Evolutionary conservation across 1,140 invertebrate genomes (phyloP).

Genomic region (Phortica variegata): DNA sequence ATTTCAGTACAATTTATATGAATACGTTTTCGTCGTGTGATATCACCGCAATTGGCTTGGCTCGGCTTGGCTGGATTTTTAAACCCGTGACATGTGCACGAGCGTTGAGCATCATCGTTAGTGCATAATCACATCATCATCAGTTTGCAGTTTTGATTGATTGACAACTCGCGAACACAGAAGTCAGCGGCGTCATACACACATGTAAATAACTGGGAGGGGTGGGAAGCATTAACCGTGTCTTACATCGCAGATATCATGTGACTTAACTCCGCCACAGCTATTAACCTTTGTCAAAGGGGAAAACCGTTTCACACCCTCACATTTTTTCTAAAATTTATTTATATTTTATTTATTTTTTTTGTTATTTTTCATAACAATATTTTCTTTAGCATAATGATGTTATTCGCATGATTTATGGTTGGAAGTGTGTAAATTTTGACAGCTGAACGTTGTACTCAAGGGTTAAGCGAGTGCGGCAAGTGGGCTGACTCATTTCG

Average conservation of each 20-base stretch:
- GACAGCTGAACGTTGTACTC: constrained; percentile 40
- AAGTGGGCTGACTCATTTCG: too few species aligned
- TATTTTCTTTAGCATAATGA: constrained; percentile 10
- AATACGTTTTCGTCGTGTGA: constrained; percentile 42
- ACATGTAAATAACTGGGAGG: too few species aligned
- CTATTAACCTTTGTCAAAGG: constrained; percentile 1
- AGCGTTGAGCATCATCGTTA: too few species aligned
- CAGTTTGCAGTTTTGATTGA: constrained; percentile 39
- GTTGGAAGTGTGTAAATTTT: constrained; percentile 19
- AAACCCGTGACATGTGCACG: too few species aligned
- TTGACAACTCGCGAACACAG: constrained; percentile 7
- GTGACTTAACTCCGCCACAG: not conserved
- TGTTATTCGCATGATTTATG: constrained; percentile 34
- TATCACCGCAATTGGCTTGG: too few species aligned
- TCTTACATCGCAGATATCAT: not conserved
- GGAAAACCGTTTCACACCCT: too few species aligned
- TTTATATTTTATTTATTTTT: constrained; percentile 25
- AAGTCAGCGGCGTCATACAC: too few species aligned
- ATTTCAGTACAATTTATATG: constrained; percentile 51
- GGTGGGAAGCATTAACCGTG: constrained; percentile 25
- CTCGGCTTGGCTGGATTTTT: too few species aligned
- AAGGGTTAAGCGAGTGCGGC: constrained; percentile 42
- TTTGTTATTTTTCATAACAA: constrained; percentile 39
- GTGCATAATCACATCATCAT: constrained; percentile 43
- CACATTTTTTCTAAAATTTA: constrained; percentile 24